Conservation (phyloP, 1,140 invertebrate species). For the Subanguina moxae region DNA sequence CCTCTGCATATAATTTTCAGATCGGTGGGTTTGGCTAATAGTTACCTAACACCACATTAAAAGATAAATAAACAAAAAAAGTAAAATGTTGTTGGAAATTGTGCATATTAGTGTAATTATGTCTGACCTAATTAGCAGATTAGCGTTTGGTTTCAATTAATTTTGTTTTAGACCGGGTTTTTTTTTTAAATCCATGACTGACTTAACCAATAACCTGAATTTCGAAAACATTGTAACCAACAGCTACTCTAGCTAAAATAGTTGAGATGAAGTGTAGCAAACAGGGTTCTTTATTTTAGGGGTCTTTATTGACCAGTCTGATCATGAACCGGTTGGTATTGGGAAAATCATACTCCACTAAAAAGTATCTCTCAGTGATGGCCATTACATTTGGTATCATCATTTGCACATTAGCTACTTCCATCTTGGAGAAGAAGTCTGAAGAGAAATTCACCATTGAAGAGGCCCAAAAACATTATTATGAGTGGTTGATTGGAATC, state of each 20-base stretch:
- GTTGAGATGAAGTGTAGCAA: conserved; percentile 44
- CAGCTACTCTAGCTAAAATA: no score
- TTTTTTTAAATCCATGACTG: no score
- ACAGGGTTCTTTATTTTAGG: conserved; percentile 70
- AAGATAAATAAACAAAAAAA: background rate
- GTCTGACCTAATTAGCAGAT: no score
- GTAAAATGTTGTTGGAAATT: no score
- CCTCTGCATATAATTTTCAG: conserved; percentile 97
- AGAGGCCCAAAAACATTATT: conserved; percentile 54
- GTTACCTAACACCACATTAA: conserved; percentile 6
- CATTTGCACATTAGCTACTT: conserved; percentile 82
- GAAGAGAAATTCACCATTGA: conserved; percentile 41
- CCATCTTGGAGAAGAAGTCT: conserved; percentile 33
- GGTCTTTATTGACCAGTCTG: conserved; percentile 92
- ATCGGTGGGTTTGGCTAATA: conserved; percentile 69
- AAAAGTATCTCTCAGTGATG: conserved; percentile 84
- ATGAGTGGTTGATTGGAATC: conserved; percentile 68
- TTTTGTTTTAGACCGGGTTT: no score
- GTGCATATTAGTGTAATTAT: no score
- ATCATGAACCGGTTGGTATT: conserved; percentile 85
- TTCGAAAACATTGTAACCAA: no score
- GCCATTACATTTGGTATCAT: conserved; percentile 87
- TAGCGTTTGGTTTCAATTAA: no score
- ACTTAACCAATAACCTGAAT: no score
- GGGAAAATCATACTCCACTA: conserved; percentile 74